A percentile compares a stretch with the other conserved stretches of the same genome.
These are phyloP conservation scores for Acrossocheilus fasciatus DNA, from an alignment of 2,797 vertebrate genomes.

Conservation along the genomic window DNA sequence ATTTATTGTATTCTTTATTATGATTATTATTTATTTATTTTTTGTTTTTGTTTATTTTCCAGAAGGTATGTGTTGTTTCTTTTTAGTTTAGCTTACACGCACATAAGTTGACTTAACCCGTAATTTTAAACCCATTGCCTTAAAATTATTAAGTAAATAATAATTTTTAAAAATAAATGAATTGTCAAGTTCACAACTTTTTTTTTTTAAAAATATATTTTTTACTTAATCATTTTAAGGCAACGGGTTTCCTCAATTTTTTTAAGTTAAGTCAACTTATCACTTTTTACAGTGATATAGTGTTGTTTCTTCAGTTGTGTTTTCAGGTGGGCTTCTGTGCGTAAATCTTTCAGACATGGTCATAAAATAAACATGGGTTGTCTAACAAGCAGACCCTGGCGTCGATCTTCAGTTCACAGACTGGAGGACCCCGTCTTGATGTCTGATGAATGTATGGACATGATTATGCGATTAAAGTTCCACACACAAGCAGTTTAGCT, in stretches of 20 bases:
- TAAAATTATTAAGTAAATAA: too few relatives aligned
- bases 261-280: too few relatives aligned
- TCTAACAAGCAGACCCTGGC: conserved; percentile 17
- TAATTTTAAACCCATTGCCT: too few relatives aligned
- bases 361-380: conserved; percentile 30
- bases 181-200: too few relatives aligned
- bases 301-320: conserved; percentile 2
- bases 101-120: too few relatives aligned
- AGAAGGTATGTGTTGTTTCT: background rate
- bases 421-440: background rate
- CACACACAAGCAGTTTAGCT: background rate
- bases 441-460: background rate
- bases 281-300: background rate
- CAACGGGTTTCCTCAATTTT: too few relatives aligned
- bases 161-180: too few relatives aligned
- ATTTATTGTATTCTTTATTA: background rate
- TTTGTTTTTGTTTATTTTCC: background rate
- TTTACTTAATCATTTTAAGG: too few relatives aligned
- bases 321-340: background rate
- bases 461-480: background rate
- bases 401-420: background rate
- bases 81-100: background rate
- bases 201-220: too few relatives aligned
- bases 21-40: background rate
- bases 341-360: conserved; percentile 22